Conservation (phyloP, 2,113 vertebrate genomes). For the Sphaerodactylus townsendi region DNA sequence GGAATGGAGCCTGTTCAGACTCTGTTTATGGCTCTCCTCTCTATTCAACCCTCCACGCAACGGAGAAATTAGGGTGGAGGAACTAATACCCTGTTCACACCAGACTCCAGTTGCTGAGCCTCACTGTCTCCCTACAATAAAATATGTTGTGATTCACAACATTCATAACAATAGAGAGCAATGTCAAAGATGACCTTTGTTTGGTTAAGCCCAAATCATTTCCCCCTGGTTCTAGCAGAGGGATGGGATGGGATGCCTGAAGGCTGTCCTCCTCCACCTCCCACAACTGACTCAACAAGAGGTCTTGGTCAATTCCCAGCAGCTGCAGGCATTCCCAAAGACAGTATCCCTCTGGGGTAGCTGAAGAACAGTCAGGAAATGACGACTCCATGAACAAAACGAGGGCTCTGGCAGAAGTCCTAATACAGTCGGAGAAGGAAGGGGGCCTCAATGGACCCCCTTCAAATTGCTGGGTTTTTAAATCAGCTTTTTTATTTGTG, state of each 20-base stretch:
- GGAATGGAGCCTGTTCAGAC: not conserved
- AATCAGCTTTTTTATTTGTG: no score
- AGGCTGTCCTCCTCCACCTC: not conserved
- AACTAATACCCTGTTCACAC: conserved; percentile 41
- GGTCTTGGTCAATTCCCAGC: not conserved
- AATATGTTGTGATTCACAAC: conserved; percentile 48
- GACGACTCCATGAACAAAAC: no score
- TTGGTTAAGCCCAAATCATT: conserved; percentile 21
- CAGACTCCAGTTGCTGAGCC: not conserved
- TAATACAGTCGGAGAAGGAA: no score
- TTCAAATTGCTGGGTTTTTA: no score
- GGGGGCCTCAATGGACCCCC: no score
- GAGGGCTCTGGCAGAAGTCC: no score
- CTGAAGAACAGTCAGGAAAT: not conserved
- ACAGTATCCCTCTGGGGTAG: not conserved
- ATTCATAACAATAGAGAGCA: conserved; percentile 39
- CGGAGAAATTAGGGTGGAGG: not conserved
- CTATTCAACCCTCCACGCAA: conserved; percentile 29
- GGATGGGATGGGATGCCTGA: not conserved
- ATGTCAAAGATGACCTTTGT: conserved; percentile 24
- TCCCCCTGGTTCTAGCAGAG: conserved; percentile 17
- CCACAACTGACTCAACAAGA: not conserved
- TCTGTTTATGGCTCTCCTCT: conserved; percentile 57
- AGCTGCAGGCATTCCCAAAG: not conserved
- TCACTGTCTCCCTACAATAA: conserved; percentile 30